Base-by-base conservation (phyloP, 1,140 invertebrate species). In the Thaumetopoea pityocampa region DNA sequence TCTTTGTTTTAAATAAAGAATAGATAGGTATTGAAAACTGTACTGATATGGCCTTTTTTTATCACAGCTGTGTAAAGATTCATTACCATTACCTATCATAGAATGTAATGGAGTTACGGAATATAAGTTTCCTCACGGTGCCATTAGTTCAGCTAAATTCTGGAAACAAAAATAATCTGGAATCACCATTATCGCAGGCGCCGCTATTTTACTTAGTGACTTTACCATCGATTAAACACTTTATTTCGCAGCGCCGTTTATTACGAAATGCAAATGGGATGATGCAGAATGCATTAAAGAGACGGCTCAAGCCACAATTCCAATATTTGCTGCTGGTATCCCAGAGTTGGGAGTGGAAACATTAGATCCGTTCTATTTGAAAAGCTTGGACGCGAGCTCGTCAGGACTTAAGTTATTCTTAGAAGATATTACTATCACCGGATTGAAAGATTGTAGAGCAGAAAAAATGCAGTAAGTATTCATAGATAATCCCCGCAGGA, bases 271-370 rank as follows among this genome's bases (percentile, higher is more conserved):
- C 33, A 54, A 48, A 29, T 14, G 29, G 0, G 52, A 46, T 5
- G 67, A 72, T 20, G 34, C 51, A 0, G 46, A 56, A 37, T 78
- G 73, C 29, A 15, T 56, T 0, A 74, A 52, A 12, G 32, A 50
- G 14, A 34, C 55, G 0, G 46, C 59, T 0, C 51, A 61, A 20
- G 48, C 32, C 0, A 32, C 44, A 1, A 22, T 79, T 7, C 49
- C 62, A 0, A 24, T 42, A 2, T 41, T 77, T 4, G 46, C 57
- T 0, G 52, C 42, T 4, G 66, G 70, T 0, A 29, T 64, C 1
- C 64, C 67, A n/a, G 66, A 74, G 8, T 22, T 55, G 2, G 54
- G 53, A 0, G 30, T 79, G 0, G 22, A 58, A 7, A 15, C 22
- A 2, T 12, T 71, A 9, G 67, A 76, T 14, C 61, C 68, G 0